Conservation (phyloP, 37 sponge, comb jelly and placozoan species). For the Dysidea cf. avara region DNA sequence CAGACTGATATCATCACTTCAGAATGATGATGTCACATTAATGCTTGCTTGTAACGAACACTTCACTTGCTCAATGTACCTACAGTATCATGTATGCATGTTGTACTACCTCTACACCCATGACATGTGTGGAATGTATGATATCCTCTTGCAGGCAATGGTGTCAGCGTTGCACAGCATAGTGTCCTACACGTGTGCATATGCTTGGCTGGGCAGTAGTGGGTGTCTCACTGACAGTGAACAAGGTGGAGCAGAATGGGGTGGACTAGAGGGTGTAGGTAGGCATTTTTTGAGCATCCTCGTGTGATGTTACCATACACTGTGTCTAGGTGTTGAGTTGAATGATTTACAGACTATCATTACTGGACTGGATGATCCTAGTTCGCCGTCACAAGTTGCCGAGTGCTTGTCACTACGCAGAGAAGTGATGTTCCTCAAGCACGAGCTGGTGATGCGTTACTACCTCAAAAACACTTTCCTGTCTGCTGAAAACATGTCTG, state of each 20-base stretch:
- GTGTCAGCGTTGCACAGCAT: conserved; percentile 15
- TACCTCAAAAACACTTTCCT: conserved; percentile 38
- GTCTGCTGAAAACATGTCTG: neutral
- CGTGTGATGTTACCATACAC: too few species aligned
- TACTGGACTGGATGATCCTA: conserved; percentile 28
- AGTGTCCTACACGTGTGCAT: conserved; percentile 39
- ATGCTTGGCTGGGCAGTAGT: conserved; percentile 35
- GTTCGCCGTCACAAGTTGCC: conserved; percentile 9
- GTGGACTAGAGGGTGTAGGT: conserved; percentile 69
- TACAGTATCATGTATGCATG: too few species aligned
- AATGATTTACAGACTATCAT: conserved; percentile 41
- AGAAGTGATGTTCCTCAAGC: conserved; percentile 8
- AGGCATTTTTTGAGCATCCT: neutral
- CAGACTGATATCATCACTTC: too few species aligned
- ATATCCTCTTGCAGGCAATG: conserved; percentile 26
- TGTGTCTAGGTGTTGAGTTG: conserved; percentile 49
- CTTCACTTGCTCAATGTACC: too few species aligned
- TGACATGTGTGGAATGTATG: too few species aligned
- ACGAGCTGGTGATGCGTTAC: conserved; percentile 40
- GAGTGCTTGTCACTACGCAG: conserved; percentile 14
- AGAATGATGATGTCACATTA: too few species aligned
- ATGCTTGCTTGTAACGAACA: too few species aligned
- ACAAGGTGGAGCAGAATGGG: conserved; percentile 38
- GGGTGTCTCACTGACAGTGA: neutral
- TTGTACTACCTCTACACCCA: too few species aligned